Conservation (phyloP, 2,888 invertebrate species). For the Vannuccia rotundouncinata region DNA sequence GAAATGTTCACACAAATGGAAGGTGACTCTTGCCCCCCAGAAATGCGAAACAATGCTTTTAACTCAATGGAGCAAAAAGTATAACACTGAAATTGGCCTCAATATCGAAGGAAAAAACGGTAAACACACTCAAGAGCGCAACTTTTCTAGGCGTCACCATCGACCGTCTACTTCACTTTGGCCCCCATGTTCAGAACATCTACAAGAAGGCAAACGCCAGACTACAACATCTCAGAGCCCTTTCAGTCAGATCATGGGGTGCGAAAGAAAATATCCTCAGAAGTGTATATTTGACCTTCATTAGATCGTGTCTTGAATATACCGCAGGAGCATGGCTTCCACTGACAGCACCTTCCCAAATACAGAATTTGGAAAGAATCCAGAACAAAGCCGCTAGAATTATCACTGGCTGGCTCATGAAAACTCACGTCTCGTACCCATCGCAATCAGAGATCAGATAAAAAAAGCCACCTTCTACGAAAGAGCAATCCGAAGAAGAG, state of each 20-base stretch:
- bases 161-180: too few relatives aligned
- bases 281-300: not conserved
- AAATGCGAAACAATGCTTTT: not conserved
- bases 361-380: too few relatives aligned
- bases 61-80: not conserved
- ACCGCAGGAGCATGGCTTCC: too few relatives aligned
- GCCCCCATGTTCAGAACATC: not conserved
- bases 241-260: slow-evolving; percentile 38
- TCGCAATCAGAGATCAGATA: too few relatives aligned
- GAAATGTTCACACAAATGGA: not conserved
- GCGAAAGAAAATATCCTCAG: slow-evolving; percentile 39
- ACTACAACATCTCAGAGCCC: not conserved
- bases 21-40: not conserved
- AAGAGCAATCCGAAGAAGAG: too few relatives aligned
- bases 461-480: too few relatives aligned
- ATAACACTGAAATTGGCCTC: not conserved
- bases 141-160: slow-evolving; percentile 6
- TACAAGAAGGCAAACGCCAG: not conserved
- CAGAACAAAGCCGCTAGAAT: too few relatives aligned
- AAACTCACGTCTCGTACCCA: too few relatives aligned
- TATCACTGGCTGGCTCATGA: too few relatives aligned
- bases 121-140: not conserved
- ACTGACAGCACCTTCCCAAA: too few relatives aligned
- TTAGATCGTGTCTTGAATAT: not conserved
- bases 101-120: not conserved